Evolutionary conservation across 2,113 vertebrate species (phyloP).

Genomic region (Butorides virescens): DNA sequence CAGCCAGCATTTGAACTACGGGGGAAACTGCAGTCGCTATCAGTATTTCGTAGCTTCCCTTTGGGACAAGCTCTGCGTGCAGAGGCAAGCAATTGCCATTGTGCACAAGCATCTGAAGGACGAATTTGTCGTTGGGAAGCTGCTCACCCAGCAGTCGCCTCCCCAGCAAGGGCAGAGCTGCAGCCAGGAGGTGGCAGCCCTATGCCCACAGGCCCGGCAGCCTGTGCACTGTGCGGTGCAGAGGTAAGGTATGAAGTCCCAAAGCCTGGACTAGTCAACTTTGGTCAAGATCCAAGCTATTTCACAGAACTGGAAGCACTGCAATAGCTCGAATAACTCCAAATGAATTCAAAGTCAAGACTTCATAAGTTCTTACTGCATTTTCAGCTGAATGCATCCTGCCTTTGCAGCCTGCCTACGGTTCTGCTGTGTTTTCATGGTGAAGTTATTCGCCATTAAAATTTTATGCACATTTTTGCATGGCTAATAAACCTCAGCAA

Average conservation of each 20-base stretch:
- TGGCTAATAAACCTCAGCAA: not conserved
- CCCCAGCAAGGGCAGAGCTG: not conserved
- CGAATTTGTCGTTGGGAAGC: not conserved
- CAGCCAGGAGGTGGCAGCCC: not conserved
- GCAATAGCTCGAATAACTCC: not conserved
- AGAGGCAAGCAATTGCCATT: not conserved
- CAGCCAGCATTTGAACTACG: not conserved
- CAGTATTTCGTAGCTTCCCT: not conserved
- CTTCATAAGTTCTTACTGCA: not conserved
- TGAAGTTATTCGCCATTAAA: not conserved
- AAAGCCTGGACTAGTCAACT: not conserved
- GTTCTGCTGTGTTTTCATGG: not conserved
- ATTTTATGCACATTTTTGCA: not conserved
- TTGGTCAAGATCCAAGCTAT: too few species aligned
- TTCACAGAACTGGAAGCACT: not conserved
- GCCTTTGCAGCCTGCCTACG: not conserved
- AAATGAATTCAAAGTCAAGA: not conserved
- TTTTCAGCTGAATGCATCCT: not conserved
- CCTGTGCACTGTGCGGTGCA: fast-evolving
- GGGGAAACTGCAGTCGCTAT: not conserved
- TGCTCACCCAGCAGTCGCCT: not conserved
- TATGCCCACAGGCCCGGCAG: fast-evolving
- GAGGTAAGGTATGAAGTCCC: too few species aligned
- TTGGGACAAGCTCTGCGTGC: not conserved
- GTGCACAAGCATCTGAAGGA: not conserved